phyloP scores from a whole-genome alignment of 2,113 vertebrate genomes.

The Hyla sarda region DNA sequence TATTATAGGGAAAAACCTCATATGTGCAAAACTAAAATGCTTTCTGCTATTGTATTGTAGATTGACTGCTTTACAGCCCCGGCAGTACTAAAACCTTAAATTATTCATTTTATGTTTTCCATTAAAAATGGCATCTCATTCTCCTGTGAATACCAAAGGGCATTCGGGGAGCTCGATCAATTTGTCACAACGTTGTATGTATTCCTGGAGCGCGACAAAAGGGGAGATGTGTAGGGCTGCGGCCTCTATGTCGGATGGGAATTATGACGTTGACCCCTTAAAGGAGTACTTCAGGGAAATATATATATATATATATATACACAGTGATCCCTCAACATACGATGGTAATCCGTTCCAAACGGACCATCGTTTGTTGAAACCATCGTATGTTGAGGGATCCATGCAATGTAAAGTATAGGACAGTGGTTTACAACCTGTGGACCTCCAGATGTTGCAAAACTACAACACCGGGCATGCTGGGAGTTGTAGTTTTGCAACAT shows the following conservation, averaged over 20 bases:
- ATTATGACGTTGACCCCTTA: constrained; percentile 39
- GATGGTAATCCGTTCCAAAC: too few species aligned
- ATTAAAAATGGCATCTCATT: constrained; percentile 26
- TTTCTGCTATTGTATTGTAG: not conserved
- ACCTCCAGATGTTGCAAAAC: too few species aligned
- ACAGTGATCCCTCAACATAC: too few species aligned
- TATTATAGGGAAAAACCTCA: not conserved
- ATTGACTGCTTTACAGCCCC: constrained; percentile 19
- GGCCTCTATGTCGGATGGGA: constrained; percentile 3
- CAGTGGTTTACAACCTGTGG: too few species aligned
- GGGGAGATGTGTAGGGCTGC: not conserved
- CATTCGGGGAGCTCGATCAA: constrained; percentile 2
- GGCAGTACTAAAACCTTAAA: constrained; percentile 28
- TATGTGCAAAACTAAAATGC: not conserved
- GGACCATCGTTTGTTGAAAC: too few species aligned
- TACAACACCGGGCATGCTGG: too few species aligned
- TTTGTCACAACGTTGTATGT: constrained; percentile 42
- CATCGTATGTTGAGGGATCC: too few species aligned
- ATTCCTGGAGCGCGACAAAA: constrained; percentile 24
- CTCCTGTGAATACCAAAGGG: constrained; percentile 39
- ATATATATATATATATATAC: too few species aligned
- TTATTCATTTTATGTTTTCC: constrained; percentile 42
- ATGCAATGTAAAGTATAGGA: too few species aligned
- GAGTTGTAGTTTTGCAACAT: too few species aligned
- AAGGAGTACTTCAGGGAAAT: too few species aligned